Percentiles rank a stretch among this genome's conserved stretches.
phyloP scores from a whole-genome alignment of 2,797 vertebrate species.

The Enteromius viviparus region DNA sequence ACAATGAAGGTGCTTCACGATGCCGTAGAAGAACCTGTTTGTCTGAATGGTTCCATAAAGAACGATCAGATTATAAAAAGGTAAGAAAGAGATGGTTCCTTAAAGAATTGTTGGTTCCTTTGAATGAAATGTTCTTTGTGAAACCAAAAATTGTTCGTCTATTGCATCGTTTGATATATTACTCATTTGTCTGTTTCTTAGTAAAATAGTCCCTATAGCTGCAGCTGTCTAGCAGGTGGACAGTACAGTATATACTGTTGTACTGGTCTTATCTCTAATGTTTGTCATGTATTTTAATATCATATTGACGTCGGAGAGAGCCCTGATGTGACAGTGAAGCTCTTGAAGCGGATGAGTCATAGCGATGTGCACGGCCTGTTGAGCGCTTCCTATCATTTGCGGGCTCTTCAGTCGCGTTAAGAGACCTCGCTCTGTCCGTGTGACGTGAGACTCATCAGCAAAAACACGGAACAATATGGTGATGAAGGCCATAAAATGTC shows the following conservation, averaged over 20 bases:
- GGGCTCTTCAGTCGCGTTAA: slow-evolving; percentile 38
- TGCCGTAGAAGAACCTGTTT: too few relatives aligned
- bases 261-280: not conserved
- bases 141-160: too few relatives aligned
- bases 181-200: too few relatives aligned
- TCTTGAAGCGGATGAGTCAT: slow-evolving; percentile 45
- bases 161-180: too few relatives aligned
- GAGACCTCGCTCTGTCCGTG: slow-evolving; percentile 23
- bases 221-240: too few relatives aligned
- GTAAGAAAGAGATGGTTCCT: too few relatives aligned
- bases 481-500: slow-evolving; percentile 35
- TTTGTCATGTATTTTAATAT: not conserved
- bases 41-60: too few relatives aligned
- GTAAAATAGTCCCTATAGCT: too few relatives aligned
- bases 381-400: slow-evolving; percentile 46
- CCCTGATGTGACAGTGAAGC: not conserved
- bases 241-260: not conserved
- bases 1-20: too few relatives aligned
- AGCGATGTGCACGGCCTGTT: slow-evolving; percentile 27
- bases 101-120: too few relatives aligned
- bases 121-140: too few relatives aligned
- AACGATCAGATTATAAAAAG: too few relatives aligned
- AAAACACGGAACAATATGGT: slow-evolving; percentile 19
- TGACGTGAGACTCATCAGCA: slow-evolving; percentile 9
- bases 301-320: slow-evolving; percentile 7